phyloP scores from a whole-genome alignment of 1,140 invertebrate species.

The Achroia grisella region DNA sequence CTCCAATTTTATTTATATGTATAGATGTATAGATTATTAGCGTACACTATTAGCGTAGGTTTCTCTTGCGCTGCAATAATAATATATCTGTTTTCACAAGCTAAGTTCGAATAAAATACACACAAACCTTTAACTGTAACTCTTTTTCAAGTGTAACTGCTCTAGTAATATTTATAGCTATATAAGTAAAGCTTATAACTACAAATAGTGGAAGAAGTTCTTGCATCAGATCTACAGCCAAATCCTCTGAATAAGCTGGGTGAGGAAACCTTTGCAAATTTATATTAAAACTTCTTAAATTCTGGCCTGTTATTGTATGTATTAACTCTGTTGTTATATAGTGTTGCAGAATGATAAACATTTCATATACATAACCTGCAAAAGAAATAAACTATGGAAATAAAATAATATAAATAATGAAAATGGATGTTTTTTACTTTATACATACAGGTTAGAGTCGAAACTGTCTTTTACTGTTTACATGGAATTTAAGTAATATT shows the following conservation, averaged over 20 bases:
- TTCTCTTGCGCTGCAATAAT: too few relatives aligned
- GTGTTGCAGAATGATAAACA: slow-evolving; percentile 81
- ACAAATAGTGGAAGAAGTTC: slow-evolving; percentile 83
- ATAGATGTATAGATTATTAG: too few relatives aligned
- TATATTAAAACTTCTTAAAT: slow-evolving; percentile 35
- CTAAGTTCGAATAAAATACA: too few relatives aligned
- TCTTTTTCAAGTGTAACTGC: slow-evolving; percentile 78
- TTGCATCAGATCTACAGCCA: slow-evolving; percentile 77
- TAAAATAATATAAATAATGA: too few relatives aligned
- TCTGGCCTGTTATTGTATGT: slow-evolving; percentile 57
- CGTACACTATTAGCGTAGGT: too few relatives aligned
- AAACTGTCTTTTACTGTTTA: too few relatives aligned
- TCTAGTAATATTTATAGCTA: slow-evolving; percentile 85
- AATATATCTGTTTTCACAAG: not conserved
- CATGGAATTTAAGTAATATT: too few relatives aligned
- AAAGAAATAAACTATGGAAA: slow-evolving; percentile 9
- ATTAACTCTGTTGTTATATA: slow-evolving; percentile 75
- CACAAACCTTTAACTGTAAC: slow-evolving; percentile 76
- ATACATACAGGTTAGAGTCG: too few relatives aligned
- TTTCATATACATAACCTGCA: slow-evolving; percentile 80
- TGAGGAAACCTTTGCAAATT: slow-evolving; percentile 83
- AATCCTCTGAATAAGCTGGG: slow-evolving; percentile 81
- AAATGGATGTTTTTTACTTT: too few relatives aligned
- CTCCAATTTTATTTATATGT: too few relatives aligned
- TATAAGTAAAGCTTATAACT: slow-evolving; percentile 84